Conservation (phyloP, 2,888 invertebrate species). For the Scelioninae gen. 1 region DNA sequence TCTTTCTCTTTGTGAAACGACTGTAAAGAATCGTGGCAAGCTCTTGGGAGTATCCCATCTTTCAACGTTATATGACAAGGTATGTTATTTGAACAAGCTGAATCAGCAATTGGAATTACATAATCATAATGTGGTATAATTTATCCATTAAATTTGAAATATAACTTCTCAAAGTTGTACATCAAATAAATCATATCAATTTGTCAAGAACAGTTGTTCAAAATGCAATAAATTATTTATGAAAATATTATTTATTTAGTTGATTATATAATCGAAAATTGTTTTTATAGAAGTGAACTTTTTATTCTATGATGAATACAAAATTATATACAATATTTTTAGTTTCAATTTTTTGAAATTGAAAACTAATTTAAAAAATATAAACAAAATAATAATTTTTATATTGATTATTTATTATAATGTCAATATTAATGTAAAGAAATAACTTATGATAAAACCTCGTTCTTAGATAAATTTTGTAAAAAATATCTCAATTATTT, state of each 20-base stretch:
- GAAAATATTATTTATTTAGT: too few relatives aligned
- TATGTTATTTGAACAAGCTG: conserved; percentile 53
- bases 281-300: too few relatives aligned
- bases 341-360: too few relatives aligned
- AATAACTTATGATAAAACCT: neutral
- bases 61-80: conserved; percentile 61
- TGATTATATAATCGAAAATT: too few relatives aligned
- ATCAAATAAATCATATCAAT: conserved; percentile 12
- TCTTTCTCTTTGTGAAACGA: conserved; percentile 64
- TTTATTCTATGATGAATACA: too few relatives aligned
- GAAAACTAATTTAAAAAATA: too few relatives aligned
- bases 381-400: too few relatives aligned
- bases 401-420: too few relatives aligned
- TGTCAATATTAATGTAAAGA: neutral
- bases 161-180: conserved; percentile 15
- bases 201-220: neutral
- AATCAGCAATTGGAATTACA: conserved; percentile 61
- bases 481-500: conserved; percentile 39
- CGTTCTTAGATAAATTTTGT: neutral
- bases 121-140: conserved; percentile 47
- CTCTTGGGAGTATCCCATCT: conserved; percentile 58
- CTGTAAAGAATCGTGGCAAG: conserved; percentile 62
- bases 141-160: conserved; percentile 42
- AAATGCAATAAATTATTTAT: too few relatives aligned
- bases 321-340: too few relatives aligned